Percentiles rank a stretch among this genome's conserved stretches.
These are phyloP conservation scores for Melipona beecheii DNA, from an alignment of 2,888 invertebrate genomes.

Conservation along the genomic window DNA sequence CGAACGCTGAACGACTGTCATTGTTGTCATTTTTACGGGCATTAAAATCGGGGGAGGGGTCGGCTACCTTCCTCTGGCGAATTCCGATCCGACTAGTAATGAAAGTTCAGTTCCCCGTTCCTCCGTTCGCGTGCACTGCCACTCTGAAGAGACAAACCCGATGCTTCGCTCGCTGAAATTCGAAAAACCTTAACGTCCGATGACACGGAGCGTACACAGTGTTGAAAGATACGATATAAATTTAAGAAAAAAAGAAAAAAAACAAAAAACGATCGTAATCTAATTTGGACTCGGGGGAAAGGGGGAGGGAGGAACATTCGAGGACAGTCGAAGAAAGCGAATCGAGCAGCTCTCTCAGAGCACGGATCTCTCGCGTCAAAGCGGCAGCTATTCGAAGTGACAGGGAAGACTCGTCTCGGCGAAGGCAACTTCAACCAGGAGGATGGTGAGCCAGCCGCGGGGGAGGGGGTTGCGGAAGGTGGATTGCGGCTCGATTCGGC, in stretches of 20 bases:
- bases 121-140: not conserved
- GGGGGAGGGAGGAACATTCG: not conserved
- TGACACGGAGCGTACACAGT: no score
- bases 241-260: no score
- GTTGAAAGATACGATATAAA: no score
- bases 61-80: conserved; percentile 41
- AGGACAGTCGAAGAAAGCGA: not conserved
- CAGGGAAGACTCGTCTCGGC: conserved; percentile 68
- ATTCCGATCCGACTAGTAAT: conserved; percentile 41
- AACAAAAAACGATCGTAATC: not conserved
- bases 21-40: conserved; percentile 75
- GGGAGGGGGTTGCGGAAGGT: conserved; percentile 54
- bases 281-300: not conserved
- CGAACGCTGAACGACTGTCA: conserved; percentile 74
- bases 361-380: conserved; percentile 28
- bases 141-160: not conserved
- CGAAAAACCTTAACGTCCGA: not conserved
- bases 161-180: not conserved
- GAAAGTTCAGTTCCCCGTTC: conserved; percentile 21
- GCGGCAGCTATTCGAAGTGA: conserved; percentile 58
- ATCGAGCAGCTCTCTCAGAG: conserved; percentile 9
- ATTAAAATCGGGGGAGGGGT: conserved; percentile 58
- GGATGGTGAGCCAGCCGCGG: conserved; percentile 36
- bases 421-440: conserved; percentile 70
- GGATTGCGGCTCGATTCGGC: conserved; percentile 81